A percentile compares a stretch with the other conserved stretches of the same genome.
Conservation (phyloP, 1,140 invertebrate genomes). For the Diorhabda sublineata region DNA sequence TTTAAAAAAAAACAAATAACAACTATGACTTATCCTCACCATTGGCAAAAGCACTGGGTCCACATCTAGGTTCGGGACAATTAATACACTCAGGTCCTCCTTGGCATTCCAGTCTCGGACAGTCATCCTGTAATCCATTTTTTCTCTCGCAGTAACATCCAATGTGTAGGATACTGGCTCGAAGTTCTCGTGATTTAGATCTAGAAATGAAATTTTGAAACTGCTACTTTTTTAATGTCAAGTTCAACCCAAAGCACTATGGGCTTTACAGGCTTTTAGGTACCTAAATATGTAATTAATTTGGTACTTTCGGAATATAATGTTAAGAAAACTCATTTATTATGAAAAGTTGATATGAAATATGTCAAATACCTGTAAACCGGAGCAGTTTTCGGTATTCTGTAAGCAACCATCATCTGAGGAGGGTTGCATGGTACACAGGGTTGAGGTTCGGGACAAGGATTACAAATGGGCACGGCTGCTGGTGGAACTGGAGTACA, state of each 20-base stretch:
- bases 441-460: slow-evolving; percentile 36
- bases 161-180: slow-evolving; percentile 61
- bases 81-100: slow-evolving; percentile 64
- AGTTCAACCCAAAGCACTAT: no score
- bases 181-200: slow-evolving; percentile 62
- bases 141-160: slow-evolving; percentile 69
- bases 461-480: slow-evolving; percentile 38
- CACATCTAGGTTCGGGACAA: slow-evolving; percentile 63
- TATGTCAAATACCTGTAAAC: not conserved
- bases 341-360: no score
- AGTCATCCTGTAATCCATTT: slow-evolving; percentile 67
- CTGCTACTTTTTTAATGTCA: no score
- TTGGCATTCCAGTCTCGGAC: slow-evolving; percentile 62
- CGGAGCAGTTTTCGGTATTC: slow-evolving; percentile 23
- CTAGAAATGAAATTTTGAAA: slow-evolving; percentile 24
- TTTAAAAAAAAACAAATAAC: no score
- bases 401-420: slow-evolving; percentile 44
- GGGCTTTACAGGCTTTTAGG: no score
- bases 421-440: slow-evolving; percentile 44
- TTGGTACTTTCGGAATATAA: no score
- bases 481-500: slow-evolving; percentile 39
- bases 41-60: slow-evolving; percentile 45
- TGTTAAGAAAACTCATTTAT: no score
- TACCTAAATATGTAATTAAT: no score
- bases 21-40: not conserved